Evolutionary conservation across 1,140 invertebrate species (phyloP).

Genomic region (Planococcus citri): DNA sequence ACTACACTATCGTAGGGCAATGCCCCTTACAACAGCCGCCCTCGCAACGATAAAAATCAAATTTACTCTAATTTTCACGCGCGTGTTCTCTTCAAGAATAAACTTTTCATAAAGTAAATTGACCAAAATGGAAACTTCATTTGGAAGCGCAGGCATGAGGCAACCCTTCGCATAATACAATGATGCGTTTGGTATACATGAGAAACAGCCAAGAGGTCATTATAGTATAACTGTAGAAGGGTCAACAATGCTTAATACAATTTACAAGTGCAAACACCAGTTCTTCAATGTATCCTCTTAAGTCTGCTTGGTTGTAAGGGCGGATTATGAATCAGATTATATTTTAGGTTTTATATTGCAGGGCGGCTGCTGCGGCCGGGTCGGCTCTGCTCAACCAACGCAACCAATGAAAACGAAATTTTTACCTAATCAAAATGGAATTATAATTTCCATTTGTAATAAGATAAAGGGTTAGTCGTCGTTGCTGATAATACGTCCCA

Average conservation of each 20-base stretch:
- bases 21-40: too few species aligned
- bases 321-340: constrained; percentile 3
- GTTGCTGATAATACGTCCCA: too few species aligned
- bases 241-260: constrained; percentile 7
- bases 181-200: constrained; percentile 1
- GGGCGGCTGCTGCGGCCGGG: too few species aligned
- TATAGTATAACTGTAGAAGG: neutral
- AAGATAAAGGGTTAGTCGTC: neutral
- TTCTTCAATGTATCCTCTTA: neutral
- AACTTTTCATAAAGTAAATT: neutral
- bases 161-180: neutral
- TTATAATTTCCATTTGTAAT: neutral
- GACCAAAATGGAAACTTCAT: neutral
- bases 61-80: neutral
- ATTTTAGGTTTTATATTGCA: neutral
- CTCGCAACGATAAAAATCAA: neutral
- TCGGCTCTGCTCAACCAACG: too few species aligned
- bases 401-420: neutral
- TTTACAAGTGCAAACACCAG: constrained; percentile 2
- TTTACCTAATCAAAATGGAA: neutral
- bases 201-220: constrained; percentile 1
- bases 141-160: too few species aligned
- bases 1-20: too few species aligned
- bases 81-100: neutral
- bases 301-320: neutral